Evolutionary conservation across 2,888 invertebrate genomes (phyloP), one percentile per base, ranked within the genome.

Genomic region (Venusia cambrica): DNA sequence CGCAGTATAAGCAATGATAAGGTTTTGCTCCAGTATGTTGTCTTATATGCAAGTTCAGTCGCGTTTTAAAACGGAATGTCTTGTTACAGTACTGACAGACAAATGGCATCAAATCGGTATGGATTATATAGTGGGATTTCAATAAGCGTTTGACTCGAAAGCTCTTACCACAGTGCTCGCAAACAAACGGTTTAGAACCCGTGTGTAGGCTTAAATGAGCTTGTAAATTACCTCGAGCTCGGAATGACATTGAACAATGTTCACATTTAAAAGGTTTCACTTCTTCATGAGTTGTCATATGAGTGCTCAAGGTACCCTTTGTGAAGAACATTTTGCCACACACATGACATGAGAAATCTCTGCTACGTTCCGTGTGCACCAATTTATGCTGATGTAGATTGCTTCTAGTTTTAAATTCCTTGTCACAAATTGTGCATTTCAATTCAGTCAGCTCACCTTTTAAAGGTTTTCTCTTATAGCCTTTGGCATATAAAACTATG

Each of bases 311-410:
- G 0, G 85, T 76, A 0, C 87, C 87, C 62, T 85, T 85, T 0
- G 83, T 85, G 11, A 74, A 87, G 46, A 87, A 87, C 83, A 83
- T 85, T 56, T 87, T 87, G 0, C 87, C 87, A 2, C 87, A 87
- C 0, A 85, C 46, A 24, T 87, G 87, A 38, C 87, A 87, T 0
- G 85, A 73, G 20, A 81, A 87, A 6, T 87, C 73, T 48, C 80
- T 56, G 4, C 70, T 72, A 0, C 83, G 73, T 45, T 85, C 84
- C 29, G 81, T 88, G 33, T 89, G 87, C 0, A 81, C 65, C 1
- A 76, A 38, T 32, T 70, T 74, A 34, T 87, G 87, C 12, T 80
- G 81, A 1, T 67, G 64, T 1, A 87, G 45, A 31, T 81, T 84
- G 7, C 79, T 76, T 1, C 71, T 52, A 0, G 81, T 73, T 44